A percentile compares a stretch with the other conserved stretches of the same genome.
Evolutionary conservation across 1,140 invertebrate genomes (phyloP).

Genomic region (Rhyzopertha dominica): DNA sequence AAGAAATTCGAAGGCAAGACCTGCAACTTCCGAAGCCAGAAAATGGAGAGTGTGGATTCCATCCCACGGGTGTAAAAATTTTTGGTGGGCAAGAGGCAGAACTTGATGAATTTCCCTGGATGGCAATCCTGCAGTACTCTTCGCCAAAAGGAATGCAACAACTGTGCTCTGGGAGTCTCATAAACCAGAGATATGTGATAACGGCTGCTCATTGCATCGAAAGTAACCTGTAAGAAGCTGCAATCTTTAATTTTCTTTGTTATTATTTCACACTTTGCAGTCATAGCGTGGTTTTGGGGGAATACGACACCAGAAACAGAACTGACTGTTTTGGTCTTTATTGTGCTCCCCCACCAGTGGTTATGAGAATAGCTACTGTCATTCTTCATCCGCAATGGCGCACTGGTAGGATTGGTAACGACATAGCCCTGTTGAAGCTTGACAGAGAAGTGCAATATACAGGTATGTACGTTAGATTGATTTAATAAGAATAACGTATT

Average conservation of each 20-base stretch:
- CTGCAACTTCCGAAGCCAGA: too few relatives aligned
- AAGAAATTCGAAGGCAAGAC: too few relatives aligned
- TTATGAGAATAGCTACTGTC: conserved; percentile 12
- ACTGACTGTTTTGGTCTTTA: conserved; percentile 44
- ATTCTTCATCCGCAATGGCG: conserved; percentile 33
- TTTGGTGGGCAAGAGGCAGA: conserved; percentile 42
- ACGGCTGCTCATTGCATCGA: conserved; percentile 63
- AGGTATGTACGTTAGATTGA: conserved; percentile 13
- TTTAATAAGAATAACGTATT: conserved; percentile 6
- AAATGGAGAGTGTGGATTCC: too few relatives aligned
- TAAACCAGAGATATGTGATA: conserved; percentile 59
- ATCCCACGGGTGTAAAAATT: too few relatives aligned
- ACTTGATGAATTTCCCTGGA: conserved; percentile 48
- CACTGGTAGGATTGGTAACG: conserved; percentile 47
- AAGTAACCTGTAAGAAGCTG: background rate
- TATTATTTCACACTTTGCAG: conserved; percentile 19
- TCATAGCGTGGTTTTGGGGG: conserved; percentile 47
- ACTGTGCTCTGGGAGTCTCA: conserved; percentile 56
- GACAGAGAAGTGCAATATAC: conserved; percentile 48
- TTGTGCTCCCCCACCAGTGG: conserved; percentile 41
- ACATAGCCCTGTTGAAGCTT: conserved; percentile 56
- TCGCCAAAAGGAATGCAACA: background rate
- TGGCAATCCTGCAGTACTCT: conserved; percentile 44
- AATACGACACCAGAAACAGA: conserved; percentile 47
- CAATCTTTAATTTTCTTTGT: background rate